Evolutionary conservation across 2,888 invertebrate genomes (phyloP), one percentile per base, ranked within the genome.

Genomic region (Vanessa cardui): DNA sequence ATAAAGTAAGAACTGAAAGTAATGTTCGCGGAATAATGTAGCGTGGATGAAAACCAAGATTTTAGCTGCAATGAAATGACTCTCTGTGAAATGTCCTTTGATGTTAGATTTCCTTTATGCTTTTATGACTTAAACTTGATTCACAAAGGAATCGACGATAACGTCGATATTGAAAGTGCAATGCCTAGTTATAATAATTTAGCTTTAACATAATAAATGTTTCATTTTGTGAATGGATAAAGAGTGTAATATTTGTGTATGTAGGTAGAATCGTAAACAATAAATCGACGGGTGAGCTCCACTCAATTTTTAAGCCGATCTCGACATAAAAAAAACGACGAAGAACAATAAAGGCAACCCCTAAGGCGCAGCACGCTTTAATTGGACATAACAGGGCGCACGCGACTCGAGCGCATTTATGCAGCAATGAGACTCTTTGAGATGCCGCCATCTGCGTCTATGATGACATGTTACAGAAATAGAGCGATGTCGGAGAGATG

Each of bases 311-410:
- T 50, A 44, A 26, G 46, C 39, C 45, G 26, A 6, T 1, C 15
- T 20, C 46, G 9, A 39, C 54, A 54, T 20, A 18, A 56, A 56
- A 56, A 26, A 56, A 18, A 56, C 33, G 9, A 56, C 9, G 33
- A 33, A 46, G 39, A 66, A 54, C 52, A 52, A 47, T 52, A 54
- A 61, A 60, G n/a, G 21, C 54, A 39, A 46, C 46, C 65, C 54
- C 52, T 5, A 8, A 47, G 66, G 50, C 39, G 45, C 44, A 59
- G 52, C 15, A 56, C 64, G 58, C 61, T 66, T 16, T 71, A 69
- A 71, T 71, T 71, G 69, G 71, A 64, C 64, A 21, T 58, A 70
- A 61, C 46, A 58, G 44, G 63, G 56, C 49, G 62, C 66, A 58
- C 50, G 63, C 60, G 65, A 61, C 60, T n/a, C 50, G 16, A 52